phyloP scores from a whole-genome alignment of 2,113 vertebrate species.

The Dicaeum eximium region DNA sequence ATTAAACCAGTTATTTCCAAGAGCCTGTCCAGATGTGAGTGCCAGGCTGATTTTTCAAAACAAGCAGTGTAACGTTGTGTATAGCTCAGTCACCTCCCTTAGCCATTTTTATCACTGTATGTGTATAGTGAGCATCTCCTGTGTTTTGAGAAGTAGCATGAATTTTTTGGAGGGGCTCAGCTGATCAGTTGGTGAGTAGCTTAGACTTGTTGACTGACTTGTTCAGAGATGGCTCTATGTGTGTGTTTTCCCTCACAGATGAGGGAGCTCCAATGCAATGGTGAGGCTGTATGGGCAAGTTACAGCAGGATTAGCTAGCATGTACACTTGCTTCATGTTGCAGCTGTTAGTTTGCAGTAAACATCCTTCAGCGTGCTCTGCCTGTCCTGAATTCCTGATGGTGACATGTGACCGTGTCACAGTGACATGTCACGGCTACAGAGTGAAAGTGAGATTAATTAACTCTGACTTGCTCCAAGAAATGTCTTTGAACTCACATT shows the following conservation, averaged over 20 bases:
- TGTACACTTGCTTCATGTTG: neutral
- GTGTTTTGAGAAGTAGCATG: neutral
- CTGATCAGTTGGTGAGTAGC: neutral
- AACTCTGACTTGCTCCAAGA: neutral
- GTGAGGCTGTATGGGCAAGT: neutral
- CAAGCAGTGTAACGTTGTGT: rapidly evolving
- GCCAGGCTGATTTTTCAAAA: neutral
- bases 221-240: neutral
- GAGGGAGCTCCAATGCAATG: rapidly evolving
- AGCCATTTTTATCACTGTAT: rapidly evolving
- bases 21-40: neutral
- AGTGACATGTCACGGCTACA: neutral
- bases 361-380: neutral
- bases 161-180: neutral
- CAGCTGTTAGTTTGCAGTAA: neutral
- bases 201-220: neutral
- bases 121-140: neutral
- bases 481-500: neutral
- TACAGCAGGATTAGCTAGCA: neutral
- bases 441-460: neutral
- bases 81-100: rapidly evolving
- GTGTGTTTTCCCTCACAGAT: neutral
- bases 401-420: neutral
- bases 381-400: neutral
- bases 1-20: neutral